Evolutionary conservation across 2,797 vertebrate species (phyloP).

Genomic region (Notolabrus celidotus): DNA sequence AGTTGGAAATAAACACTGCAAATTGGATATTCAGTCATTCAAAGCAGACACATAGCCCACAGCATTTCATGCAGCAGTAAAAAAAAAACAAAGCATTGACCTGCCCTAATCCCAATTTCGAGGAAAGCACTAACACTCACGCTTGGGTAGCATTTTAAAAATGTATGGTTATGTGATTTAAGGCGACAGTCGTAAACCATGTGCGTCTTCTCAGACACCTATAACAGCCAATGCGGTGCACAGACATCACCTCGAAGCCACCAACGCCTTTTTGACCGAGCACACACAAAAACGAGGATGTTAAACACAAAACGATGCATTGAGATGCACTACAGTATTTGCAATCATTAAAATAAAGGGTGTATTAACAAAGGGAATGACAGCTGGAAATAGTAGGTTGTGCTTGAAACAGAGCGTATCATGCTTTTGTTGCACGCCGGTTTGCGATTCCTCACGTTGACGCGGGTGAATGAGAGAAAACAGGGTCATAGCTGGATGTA

Average conservation of each 20-base stretch:
- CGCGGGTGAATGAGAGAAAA: conserved; percentile 62
- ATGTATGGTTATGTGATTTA: conserved; percentile 34
- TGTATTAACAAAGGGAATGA: neutral
- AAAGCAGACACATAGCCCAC: conserved; percentile 11
- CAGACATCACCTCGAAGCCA: conserved; percentile 67
- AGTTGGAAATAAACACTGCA: conserved; percentile 2
- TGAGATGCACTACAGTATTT: conserved; percentile 22
- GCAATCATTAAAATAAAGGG: neutral
- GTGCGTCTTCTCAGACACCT: conserved; percentile 53
- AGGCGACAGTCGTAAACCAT: conserved; percentile 59
- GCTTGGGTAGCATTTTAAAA: conserved; percentile 40
- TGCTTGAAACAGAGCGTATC: conserved; percentile 28
- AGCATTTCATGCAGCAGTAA: conserved; percentile 38
- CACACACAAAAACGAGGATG: conserved; percentile 13
- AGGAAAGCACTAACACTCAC: conserved; percentile 7
- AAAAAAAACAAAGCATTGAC: neutral
- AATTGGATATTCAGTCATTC: conserved; percentile 28
- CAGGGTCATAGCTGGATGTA: neutral
- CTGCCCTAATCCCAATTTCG: conserved; percentile 21
- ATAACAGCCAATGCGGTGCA: conserved; percentile 57
- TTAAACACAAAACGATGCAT: neutral
- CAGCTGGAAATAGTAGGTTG: neutral
- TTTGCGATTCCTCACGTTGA: conserved; percentile 65
- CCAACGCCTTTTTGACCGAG: conserved; percentile 76
- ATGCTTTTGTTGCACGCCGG: conserved; percentile 52